phyloP scores from a whole-genome alignment of 2,113 vertebrate genomes.

The Gadus chalcogrammus region DNA sequence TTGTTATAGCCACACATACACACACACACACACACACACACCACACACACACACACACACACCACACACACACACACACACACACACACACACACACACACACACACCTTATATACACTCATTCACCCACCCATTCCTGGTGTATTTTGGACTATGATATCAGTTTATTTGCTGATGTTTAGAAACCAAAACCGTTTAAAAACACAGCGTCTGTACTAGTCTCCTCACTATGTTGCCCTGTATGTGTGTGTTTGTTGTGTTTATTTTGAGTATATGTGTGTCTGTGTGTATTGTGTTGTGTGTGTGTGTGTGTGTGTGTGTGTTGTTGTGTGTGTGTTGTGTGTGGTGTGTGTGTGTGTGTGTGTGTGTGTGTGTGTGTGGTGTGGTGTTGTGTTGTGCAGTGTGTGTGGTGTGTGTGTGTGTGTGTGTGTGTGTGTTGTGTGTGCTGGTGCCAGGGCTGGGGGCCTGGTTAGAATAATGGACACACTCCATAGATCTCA shows the following conservation, averaged over 20 bases:
- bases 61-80: not conserved
- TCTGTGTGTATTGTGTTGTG: too few relatives aligned
- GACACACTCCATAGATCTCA: slow-evolving; percentile 57
- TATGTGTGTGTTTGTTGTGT: slow-evolving; percentile 1
- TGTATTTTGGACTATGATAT: too few relatives aligned
- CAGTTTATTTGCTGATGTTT: too few relatives aligned
- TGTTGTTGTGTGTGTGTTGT: not conserved
- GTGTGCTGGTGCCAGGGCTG: slow-evolving; percentile 32
- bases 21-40: too few relatives aligned
- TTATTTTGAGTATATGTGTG: too few relatives aligned
- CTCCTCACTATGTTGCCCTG: not conserved
- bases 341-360: not conserved
- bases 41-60: too few relatives aligned
- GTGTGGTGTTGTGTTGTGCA: too few relatives aligned
- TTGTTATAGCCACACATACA: too few relatives aligned
- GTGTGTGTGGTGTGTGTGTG: not conserved
- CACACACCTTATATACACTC: not conserved
- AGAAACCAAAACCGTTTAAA: too few relatives aligned
- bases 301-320: too few relatives aligned
- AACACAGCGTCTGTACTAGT: too few relatives aligned
- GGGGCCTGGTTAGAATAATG: slow-evolving; percentile 53
- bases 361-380: slow-evolving; percentile 1
- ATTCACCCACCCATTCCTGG: not conserved
- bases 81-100: not conserved
- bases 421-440: slow-evolving; percentile 15